Evolutionary conservation across 1,140 invertebrate species (phyloP), one percentile per base, ranked within the genome.

Genomic region (Gryllus bimaculatus): DNA sequence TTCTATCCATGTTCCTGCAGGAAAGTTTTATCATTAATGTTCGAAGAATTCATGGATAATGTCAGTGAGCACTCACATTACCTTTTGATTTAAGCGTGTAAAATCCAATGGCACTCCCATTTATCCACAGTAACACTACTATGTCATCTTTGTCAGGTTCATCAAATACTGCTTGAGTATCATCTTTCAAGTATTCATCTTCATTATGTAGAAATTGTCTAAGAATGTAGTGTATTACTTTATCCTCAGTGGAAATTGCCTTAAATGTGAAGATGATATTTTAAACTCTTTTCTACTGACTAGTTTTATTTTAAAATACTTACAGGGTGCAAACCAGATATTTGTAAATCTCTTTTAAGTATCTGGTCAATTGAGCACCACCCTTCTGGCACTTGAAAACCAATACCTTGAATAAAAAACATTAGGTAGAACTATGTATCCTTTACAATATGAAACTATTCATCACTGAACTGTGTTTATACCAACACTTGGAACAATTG

Each of bases 61-160:
- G 66, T 47, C 13, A 73, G 74, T 77, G n/a, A 39, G 12, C 26
- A 39, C 26, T 39, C 26, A 12, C 8, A 54, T 15, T 79, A 84
- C 83, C 83, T 82, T 83, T 83, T 12, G 78, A 80, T 80, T 83
- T 84, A 26, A 83, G 78, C 73, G 81, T 82, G 78, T 83, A 84
- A 78, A 83, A 84, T 76, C 83, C 83, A 26, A 82, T 77, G 47
- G 82, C 82, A 47, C 79, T 77, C 48, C 81, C 82, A 20, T 81
- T 78, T 18, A 78, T 77, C 83, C 83, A 84, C 0, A 83, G 74
- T 74, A 84, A 54, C 81, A 82, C 83, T 12, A 81, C 76, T 12
- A 82, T 20, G 79, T 84, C 83, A 26, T 75, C 76, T 18, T 73
- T 15, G n/a, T 82, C 81, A 75, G 83, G 83, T 10, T 82, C 48